Base-by-base conservation (phyloP, 2,113 vertebrate genomes). In the Alaudala cheleensis region DNA sequence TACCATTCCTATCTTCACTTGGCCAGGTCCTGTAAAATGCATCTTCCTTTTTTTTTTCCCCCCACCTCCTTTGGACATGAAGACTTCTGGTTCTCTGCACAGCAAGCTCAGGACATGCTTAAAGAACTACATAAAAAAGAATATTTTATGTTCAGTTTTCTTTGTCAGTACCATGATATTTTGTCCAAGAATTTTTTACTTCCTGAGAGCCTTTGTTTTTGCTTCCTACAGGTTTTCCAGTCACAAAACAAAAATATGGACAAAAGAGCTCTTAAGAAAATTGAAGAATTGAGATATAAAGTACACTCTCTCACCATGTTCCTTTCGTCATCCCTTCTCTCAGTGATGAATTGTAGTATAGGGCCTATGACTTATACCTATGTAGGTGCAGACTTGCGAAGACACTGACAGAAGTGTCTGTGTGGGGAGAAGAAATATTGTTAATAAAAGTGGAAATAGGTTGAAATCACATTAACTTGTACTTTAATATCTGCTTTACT, bases 91-190 rank as follows among this genome's bases (percentile, higher is more conserved):
- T 70, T 44, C 26, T 81, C 81, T 66, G 5, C 28, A n/a, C 11
- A 44, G 62, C 50, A 91, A 86, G 23, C 40, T 84, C 86, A 90
- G 64, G 12, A 47, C 78, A 24, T 94, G 39, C 77, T 54, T 71
- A 15, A 76, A 69, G 37, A 58, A 33, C 24, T 49, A 49, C 25
- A 53, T 51, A 31, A 89, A 77, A 88, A 69, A 42, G 8, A 88
- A 13, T 71, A 40, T 39, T 66, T 93, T 39, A 53, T 80, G 51
- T 56, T 58, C 14, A 31, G 5, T 81, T 78, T 20, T 95, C 29
- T 90, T 83, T 4, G 26, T 73, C n/a, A 62, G 1, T 91, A 81
- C 37, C 28, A 20, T 25, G 15, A 19, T 72, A 7, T 88, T 92
- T 90, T 67, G 33, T 54, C 40, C 33, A 62, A 26, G 4, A 54